Percentiles rank a stretch among this genome's conserved stretches.
These are phyloP conservation scores for Peromyscus melanophrys DNA, from an alignment of 2,797 vertebrate species.

Conservation along the genomic window DNA sequence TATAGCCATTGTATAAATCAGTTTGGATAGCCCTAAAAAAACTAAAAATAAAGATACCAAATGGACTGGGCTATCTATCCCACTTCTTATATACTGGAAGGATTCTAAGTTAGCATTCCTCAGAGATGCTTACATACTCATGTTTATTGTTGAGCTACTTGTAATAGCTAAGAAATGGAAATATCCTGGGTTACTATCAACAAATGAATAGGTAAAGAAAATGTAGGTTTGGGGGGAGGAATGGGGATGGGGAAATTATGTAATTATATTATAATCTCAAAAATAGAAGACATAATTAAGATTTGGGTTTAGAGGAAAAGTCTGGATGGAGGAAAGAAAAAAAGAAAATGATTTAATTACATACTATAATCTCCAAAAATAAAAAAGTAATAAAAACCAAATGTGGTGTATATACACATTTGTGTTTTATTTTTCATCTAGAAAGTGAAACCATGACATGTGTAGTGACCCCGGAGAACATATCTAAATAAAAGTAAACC, in stretches of 20 bases:
- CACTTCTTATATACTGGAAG: neutral
- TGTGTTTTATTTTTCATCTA: neutral
- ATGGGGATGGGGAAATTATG: neutral
- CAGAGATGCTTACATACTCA: neutral
- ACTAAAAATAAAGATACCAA: neutral
- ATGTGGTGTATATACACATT: neutral
- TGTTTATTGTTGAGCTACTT: neutral
- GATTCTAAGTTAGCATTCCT: neutral
- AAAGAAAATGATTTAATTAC: neutral
- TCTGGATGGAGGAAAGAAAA: neutral
- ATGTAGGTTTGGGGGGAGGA: neutral
- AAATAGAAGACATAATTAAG: neutral
- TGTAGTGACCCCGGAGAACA: neutral
- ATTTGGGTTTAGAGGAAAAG: neutral
- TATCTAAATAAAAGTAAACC: neutral
- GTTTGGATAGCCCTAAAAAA: no score
- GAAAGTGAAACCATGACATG: neutral
- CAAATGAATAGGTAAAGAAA: neutral
- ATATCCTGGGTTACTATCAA: neutral
- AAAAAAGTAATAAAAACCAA: neutral
- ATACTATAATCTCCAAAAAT: neutral
- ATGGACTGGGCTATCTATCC: neutral
- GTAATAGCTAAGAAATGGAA: neutral
- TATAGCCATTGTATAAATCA: neutral
- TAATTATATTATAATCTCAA: neutral